Conservation (phyloP, 2,113 vertebrate genomes). For the Callaeas wilsoni region DNA sequence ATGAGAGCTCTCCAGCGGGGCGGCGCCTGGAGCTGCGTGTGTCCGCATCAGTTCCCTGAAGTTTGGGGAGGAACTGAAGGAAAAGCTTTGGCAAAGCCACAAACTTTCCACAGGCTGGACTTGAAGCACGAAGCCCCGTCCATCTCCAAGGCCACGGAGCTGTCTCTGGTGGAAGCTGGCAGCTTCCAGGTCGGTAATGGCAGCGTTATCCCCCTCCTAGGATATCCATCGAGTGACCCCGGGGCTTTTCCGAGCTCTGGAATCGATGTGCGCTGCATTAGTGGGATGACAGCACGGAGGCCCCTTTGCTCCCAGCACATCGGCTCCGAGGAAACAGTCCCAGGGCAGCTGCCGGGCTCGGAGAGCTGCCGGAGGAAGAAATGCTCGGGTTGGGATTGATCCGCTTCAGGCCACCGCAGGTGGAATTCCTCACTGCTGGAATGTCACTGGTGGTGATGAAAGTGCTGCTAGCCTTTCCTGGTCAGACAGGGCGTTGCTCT, state of each 20-base stretch:
- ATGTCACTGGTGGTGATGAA: neutral
- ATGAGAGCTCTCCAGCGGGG: neutral
- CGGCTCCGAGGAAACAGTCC: neutral
- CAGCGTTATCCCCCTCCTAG: neutral
- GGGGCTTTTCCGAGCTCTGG: neutral
- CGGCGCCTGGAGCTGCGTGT: neutral
- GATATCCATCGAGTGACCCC: neutral
- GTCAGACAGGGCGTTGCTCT: neutral
- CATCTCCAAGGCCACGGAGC: neutral
- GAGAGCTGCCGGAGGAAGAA: neutral
- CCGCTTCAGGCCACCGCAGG: neutral
- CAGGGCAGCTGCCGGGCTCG: neutral
- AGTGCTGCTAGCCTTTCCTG: neutral
- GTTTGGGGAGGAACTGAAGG: neutral
- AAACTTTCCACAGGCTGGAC: neutral
- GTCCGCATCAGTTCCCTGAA: neutral
- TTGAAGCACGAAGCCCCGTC: neutral
- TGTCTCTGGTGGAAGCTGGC: neutral
- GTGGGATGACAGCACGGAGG: neutral
- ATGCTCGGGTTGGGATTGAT: neutral
- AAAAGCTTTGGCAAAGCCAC: neutral
- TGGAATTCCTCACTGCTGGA: neutral
- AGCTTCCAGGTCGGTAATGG: neutral
- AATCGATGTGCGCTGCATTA: neutral
- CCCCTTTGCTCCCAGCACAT: neutral